Conservation (phyloP, 2,797 vertebrate species). For the Cuculus canorus region DNA sequence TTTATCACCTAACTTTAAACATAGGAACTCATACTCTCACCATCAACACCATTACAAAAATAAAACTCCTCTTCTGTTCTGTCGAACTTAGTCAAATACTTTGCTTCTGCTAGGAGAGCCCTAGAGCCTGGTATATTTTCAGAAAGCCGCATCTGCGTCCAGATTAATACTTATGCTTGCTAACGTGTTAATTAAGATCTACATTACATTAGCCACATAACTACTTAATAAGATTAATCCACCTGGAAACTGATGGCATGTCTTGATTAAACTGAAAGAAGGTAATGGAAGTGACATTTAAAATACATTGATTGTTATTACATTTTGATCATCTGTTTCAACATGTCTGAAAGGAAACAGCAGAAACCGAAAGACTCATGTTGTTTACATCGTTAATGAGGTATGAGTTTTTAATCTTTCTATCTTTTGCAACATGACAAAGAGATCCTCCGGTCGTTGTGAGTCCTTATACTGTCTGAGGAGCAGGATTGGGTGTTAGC, state of each 20-base stretch:
- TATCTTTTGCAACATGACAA: neutral
- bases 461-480: accelerated
- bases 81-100: neutral
- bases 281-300: slow-evolving; percentile 71
- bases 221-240: slow-evolving; percentile 78
- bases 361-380: neutral
- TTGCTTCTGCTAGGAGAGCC: slow-evolving; percentile 22
- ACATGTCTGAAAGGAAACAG: slow-evolving; percentile 55
- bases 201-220: slow-evolving; percentile 74
- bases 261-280: slow-evolving; percentile 75
- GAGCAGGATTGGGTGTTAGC: neutral
- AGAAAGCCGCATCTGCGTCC: slow-evolving; percentile 14
- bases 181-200: slow-evolving; percentile 74
- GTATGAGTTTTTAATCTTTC: neutral
- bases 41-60: neutral
- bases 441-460: neutral
- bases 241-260: slow-evolving; percentile 71
- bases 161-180: slow-evolving; percentile 58
- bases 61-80: neutral
- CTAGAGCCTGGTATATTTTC: neutral
- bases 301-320: slow-evolving; percentile 72
- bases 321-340: slow-evolving; percentile 67
- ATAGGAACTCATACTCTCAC: neutral
- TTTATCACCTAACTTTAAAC: neutral
- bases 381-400: slow-evolving; percentile 11